Conservation (phyloP, 2,888 invertebrate species). For the Uropetala carovei region DNA sequence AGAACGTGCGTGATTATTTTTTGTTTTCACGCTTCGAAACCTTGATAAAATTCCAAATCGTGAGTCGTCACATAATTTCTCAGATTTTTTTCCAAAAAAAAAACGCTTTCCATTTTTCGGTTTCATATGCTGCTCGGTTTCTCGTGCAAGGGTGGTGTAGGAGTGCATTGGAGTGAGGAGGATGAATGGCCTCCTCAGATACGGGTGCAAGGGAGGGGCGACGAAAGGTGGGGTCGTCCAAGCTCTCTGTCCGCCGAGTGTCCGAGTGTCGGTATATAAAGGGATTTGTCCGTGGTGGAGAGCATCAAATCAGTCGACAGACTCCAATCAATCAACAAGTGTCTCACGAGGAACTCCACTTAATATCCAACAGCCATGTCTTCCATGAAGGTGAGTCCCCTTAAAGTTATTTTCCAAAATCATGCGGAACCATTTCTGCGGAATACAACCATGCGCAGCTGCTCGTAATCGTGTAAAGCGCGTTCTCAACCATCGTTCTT, state of each 20-base stretch:
- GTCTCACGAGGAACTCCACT: background rate
- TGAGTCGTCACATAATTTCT: constrained; percentile 1
- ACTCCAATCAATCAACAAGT: background rate
- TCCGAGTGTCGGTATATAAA: constrained; percentile 22
- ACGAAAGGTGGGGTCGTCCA: too few relatives aligned
- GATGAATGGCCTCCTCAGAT: constrained; percentile 5
- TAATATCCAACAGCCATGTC: background rate
- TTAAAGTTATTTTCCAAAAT: background rate
- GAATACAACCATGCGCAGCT: too few relatives aligned
- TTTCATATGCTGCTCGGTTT: too few relatives aligned
- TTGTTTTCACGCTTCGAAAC: constrained; percentile 21
- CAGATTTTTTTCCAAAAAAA: background rate
- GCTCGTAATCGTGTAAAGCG: too few relatives aligned
- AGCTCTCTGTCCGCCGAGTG: too few relatives aligned
- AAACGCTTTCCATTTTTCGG: constrained; percentile 38
- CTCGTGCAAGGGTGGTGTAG: constrained; percentile 3
- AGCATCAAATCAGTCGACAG: background rate
- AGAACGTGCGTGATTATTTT: background rate
- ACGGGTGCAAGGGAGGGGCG: too few relatives aligned
- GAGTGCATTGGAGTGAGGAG: constrained; percentile 41
- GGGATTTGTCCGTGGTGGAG: background rate
- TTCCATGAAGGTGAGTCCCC: constrained; percentile 12
- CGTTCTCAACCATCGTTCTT: too few relatives aligned
- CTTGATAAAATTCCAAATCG: constrained; percentile 56
- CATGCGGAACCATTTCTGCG: background rate